Evolutionary conservation across 2,797 vertebrate species (phyloP), one percentile per base, ranked within the genome.

Genomic region (Coregonus ussuriensis): DNA sequence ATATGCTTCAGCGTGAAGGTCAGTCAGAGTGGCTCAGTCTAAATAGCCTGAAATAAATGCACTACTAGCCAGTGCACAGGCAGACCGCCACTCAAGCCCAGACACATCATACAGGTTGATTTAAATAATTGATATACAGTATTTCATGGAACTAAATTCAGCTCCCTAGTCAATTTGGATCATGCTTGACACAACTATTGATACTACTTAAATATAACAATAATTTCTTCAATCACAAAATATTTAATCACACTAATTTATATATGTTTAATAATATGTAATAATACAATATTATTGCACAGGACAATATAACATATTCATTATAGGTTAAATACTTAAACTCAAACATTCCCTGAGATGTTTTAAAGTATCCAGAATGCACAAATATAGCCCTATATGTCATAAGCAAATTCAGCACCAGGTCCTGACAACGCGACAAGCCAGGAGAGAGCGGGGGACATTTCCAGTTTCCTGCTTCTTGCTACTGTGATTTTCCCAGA

Each of bases 1-100:
- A 95, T 95, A 94, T 94, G 94, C 88, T 94, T 79, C 82, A 21
- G 89, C 92, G 13, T 91, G 93, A 94, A 94, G 93, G 92, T 94
- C 94, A 92, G 89, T 86, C 59, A 25, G 41, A 47, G 86, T 87
- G 83, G 87, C 89, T 89, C 88, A 84, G 87, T 90, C 91, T 88
- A 93, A 92, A 93, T 82, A 51, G 88, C 83, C 84, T 79, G 85
- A 88, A 88, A 92, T 87, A 91, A 90, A 89, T 84, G 81, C 80
- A 83, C 52, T 29, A 63, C n/a, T 9, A 63, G 59, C 37, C 37
- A 47, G 16, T 18, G 37, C 35, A 18, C 68, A 70, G 59, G 59
- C 59, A 25, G 21, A 63, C 21, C 4, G n/a, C 3, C 59, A 63
- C 25, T 25, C 59, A 63, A 63, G 21, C n/a, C 1, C 56, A 21